Conservation (phyloP, 1,140 invertebrate species). For the Apis cerana region DNA sequence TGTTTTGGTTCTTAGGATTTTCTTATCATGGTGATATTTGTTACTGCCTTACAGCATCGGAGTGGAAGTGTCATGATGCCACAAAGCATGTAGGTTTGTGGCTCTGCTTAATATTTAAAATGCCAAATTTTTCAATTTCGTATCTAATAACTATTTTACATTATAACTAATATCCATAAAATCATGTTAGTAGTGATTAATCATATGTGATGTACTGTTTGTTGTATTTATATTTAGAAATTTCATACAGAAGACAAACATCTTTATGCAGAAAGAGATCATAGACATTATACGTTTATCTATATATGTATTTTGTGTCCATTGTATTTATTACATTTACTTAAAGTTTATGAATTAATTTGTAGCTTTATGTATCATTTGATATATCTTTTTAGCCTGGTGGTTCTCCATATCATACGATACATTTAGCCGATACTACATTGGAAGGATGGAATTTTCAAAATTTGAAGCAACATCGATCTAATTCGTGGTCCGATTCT, state of each 20-base stretch:
- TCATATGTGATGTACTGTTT: slow-evolving; percentile 47
- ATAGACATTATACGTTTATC: slow-evolving; percentile 31
- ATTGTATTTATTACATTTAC: neutral
- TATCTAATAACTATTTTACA: slow-evolving; percentile 9
- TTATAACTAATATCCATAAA: neutral
- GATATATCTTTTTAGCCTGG: slow-evolving; percentile 82
- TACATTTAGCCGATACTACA: slow-evolving; percentile 91
- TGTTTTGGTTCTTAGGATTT: slow-evolving; percentile 69
- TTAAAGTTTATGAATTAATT: neutral
- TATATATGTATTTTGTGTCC: slow-evolving; percentile 18
- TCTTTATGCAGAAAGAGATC: slow-evolving; percentile 37
- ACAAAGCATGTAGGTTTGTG: slow-evolving; percentile 55
- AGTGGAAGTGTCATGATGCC: slow-evolving; percentile 50
- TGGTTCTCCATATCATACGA: slow-evolving; percentile 94
- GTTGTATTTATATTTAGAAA: slow-evolving; percentile 20
- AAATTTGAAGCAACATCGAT: slow-evolving; percentile 87
- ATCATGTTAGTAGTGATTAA: slow-evolving; percentile 26
- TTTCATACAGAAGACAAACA: slow-evolving; percentile 46
- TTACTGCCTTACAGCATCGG: slow-evolving; percentile 57
- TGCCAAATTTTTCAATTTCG: slow-evolving; percentile 27
- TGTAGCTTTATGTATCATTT: neutral
- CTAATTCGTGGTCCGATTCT: slow-evolving; percentile 94
- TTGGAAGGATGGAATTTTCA: slow-evolving; percentile 89
- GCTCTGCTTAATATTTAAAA: slow-evolving; percentile 26
- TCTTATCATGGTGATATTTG: slow-evolving; percentile 56